Evolutionary conservation across 2,888 invertebrate genomes (phyloP).

Genomic region (Xanthorhoe spadicearia): DNA sequence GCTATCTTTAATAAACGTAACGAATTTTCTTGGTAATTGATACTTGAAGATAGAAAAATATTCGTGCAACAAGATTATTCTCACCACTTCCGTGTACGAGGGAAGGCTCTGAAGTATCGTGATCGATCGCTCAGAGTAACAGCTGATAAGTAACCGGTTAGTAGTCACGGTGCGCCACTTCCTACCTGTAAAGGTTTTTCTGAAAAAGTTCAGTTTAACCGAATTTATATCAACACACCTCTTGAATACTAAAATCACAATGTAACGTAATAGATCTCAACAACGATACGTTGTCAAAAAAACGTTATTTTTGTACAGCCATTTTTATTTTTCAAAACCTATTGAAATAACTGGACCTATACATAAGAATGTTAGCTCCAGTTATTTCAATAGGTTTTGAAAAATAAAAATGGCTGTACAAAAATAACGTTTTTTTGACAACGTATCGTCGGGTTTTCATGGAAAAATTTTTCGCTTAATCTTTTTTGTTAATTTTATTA

Average conservation of each 20-base stretch:
- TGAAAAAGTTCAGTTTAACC: background rate
- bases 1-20: background rate
- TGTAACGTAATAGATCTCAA: background rate
- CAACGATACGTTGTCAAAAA: no score
- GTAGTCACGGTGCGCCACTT: conserved; percentile 47
- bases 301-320: no score
- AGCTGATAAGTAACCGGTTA: conserved; percentile 47
- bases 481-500: no score
- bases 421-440: no score
- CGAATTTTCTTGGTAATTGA: background rate
- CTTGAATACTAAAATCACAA: background rate
- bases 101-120: conserved; percentile 48
- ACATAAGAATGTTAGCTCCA: no score
- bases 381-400: no score
- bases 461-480: no score
- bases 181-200: conserved; percentile 27
- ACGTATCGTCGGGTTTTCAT: no score
- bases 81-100: conserved; percentile 41
- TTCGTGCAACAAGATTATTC: conserved; percentile 5
- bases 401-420: background rate
- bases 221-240: background rate
- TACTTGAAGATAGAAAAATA: background rate
- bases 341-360: no score
- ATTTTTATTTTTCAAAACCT: background rate
- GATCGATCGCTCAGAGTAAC: conserved; percentile 51